Evolutionary conservation across 2,797 vertebrate genomes (phyloP), one percentile per base, ranked within the genome.

Genomic region (Enteromius treurensis): DNA sequence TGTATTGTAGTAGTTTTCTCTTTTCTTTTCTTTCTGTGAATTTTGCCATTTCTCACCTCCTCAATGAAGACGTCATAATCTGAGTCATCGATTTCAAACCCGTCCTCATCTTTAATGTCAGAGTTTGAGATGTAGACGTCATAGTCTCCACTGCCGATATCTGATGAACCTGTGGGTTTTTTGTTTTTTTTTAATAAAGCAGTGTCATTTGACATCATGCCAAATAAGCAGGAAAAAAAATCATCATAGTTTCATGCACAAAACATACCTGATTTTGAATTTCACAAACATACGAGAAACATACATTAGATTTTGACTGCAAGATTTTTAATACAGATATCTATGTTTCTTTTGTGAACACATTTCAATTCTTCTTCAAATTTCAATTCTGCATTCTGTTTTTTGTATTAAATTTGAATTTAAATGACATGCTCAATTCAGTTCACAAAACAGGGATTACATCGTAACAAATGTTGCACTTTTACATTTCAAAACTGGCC

Each of bases 41-140:
- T 60, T 76, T 60, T 14, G 71, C 11, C 11, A 9, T 14, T 42
- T 60, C 40, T 14, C 93, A 98, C 97, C 96, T 98, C 96, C 85
- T 98, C 96, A 76, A 97, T 96, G 84, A 97, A 96, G 78, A 97
- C 87, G 84, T 98, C 97, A 14, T 97, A 96, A 89, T 98, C 96
- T 0, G 96, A 96, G 88, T 97, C 96, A 34, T 98, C 97, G 0
- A 95, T 84, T 70, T 94, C 94, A 77, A 95, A 95, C 40, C 92
- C 92, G 19, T 96, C 96, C 0, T 96, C 96, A 45, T 97, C 96
- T 76, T 90, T 90, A 71, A 79, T 88, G 68, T 90, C 91, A 3
- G 90, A 89, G 55, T 95, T 91, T 7, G 95, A 96, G 88, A 92
- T 34, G 60, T 96, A 97, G 21, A 29, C 92, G 0, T 95, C 94